Conservation (phyloP, 2,888 invertebrate genomes). For the Lydus trimaculatus region DNA sequence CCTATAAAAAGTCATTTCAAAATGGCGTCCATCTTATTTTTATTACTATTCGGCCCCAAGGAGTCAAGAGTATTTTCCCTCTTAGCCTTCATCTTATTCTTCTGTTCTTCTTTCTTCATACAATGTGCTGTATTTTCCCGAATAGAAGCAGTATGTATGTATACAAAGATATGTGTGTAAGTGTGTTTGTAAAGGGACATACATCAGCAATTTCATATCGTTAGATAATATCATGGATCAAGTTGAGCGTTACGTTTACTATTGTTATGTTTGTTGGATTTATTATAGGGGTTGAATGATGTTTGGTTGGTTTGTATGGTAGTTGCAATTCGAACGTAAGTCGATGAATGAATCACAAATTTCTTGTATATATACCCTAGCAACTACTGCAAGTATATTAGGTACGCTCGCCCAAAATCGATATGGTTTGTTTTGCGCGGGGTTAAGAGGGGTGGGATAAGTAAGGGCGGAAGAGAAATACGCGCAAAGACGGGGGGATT, state of each 20-base stretch:
- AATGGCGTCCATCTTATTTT: constrained; percentile 57
- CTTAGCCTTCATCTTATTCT: background rate
- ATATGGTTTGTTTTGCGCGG: constrained; percentile 62
- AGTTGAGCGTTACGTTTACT: constrained; percentile 16
- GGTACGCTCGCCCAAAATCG: constrained; percentile 61
- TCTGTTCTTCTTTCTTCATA: constrained; percentile 45
- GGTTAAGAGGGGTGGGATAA: constrained; percentile 36
- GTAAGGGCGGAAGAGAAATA: constrained; percentile 44
- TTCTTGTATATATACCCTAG: constrained; percentile 51
- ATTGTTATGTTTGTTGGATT: constrained; percentile 22
- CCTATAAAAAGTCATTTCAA: constrained; percentile 55
- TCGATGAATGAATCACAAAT: constrained; percentile 40
- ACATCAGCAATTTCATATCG: constrained; percentile 50
- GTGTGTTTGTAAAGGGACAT: constrained; percentile 47
- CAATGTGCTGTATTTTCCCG: constrained; percentile 38
- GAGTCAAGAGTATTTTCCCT: constrained; percentile 1
- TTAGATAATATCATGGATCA: constrained; percentile 13
- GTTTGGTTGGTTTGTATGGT: constrained; percentile 14
- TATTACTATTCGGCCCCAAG: constrained; percentile 41
- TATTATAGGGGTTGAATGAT: background rate
- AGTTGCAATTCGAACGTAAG: constrained; percentile 43
- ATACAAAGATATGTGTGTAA: constrained; percentile 39
- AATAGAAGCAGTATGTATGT: constrained; percentile 22
- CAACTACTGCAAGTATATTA: constrained; percentile 58
- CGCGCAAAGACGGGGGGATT: constrained; percentile 46